Evolutionary conservation across 2,113 vertebrate species (phyloP).

Genomic region (Sylvilagus bachmani): DNA sequence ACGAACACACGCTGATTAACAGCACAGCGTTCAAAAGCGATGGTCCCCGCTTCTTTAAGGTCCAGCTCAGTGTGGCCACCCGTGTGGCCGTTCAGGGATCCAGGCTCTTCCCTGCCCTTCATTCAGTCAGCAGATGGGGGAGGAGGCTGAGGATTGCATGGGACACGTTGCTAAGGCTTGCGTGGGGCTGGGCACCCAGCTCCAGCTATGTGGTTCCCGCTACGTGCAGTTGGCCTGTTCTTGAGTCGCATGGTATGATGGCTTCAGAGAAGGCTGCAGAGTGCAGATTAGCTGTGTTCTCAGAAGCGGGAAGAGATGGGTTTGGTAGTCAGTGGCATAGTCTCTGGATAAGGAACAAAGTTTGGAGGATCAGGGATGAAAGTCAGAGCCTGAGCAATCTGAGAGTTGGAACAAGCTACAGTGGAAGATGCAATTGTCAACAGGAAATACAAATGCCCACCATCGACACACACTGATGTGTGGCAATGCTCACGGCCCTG

Average conservation of each 20-base stretch:
- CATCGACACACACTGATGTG: accelerated
- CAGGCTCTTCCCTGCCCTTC: background rate
- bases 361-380: background rate
- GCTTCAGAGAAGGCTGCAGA: background rate
- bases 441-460: background rate
- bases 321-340: background rate
- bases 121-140: background rate
- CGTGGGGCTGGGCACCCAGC: no score
- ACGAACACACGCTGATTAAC: background rate
- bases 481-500: no score
- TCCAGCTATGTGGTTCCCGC: no score
- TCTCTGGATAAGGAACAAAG: background rate
- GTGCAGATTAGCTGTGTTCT: background rate
- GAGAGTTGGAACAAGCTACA: background rate
- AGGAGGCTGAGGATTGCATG: background rate
- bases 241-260: background rate
- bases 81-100: background rate
- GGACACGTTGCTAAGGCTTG: no score
- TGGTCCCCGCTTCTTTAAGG: background rate
- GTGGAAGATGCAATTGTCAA: background rate
- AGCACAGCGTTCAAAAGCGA: background rate
- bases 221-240: background rate
- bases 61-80: background rate
- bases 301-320: background rate
- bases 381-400: background rate